phyloP scores from a whole-genome alignment of 2,888 invertebrate genomes.

The Caenorhabditis panamensis region DNA sequence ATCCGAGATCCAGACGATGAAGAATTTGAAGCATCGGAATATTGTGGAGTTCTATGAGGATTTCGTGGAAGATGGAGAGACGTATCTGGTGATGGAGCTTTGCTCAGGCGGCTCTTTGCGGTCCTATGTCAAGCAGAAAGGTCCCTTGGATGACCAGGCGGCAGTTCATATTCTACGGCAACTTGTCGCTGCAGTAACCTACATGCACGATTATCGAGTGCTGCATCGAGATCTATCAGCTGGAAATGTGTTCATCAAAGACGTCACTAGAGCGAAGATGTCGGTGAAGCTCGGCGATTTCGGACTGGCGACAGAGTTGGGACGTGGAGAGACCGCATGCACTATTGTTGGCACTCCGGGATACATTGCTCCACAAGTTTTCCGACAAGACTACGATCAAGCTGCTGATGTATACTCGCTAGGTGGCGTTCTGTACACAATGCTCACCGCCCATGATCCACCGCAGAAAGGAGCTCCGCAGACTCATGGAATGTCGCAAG shows the following conservation, averaged over 20 bases:
- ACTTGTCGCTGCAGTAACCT: constrained; percentile 65
- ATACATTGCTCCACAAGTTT: constrained; percentile 71
- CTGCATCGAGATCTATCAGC: constrained; percentile 72
- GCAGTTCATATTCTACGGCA: constrained; percentile 69
- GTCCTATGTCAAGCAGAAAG: constrained; percentile 57
- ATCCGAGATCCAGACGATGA: constrained; percentile 52
- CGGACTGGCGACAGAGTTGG: constrained; percentile 64
- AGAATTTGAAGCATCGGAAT: constrained; percentile 41
- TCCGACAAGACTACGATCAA: constrained; percentile 51
- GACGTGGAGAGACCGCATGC: constrained; percentile 47
- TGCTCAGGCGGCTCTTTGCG: constrained; percentile 65
- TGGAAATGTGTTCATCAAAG: constrained; percentile 70
- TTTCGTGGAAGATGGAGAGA: constrained; percentile 52
- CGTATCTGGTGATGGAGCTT: constrained; percentile 70
- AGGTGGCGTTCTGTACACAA: constrained; percentile 63
- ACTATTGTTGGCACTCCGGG: constrained; percentile 72
- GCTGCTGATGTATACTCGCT: constrained; percentile 65
- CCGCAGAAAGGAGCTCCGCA: constrained; percentile 40
- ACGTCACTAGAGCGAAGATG: constrained; percentile 9
- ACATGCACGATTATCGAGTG: constrained; percentile 58
- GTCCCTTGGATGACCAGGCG: constrained; percentile 48
- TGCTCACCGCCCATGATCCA: constrained; percentile 63
- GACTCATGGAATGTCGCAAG: constrained; percentile 1
- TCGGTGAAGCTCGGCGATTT: constrained; percentile 70
- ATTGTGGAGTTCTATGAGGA: constrained; percentile 62